These are phyloP conservation scores for Heterodera carotae DNA, from an alignment of 1,140 invertebrate genomes.

Conservation along the genomic window DNA sequence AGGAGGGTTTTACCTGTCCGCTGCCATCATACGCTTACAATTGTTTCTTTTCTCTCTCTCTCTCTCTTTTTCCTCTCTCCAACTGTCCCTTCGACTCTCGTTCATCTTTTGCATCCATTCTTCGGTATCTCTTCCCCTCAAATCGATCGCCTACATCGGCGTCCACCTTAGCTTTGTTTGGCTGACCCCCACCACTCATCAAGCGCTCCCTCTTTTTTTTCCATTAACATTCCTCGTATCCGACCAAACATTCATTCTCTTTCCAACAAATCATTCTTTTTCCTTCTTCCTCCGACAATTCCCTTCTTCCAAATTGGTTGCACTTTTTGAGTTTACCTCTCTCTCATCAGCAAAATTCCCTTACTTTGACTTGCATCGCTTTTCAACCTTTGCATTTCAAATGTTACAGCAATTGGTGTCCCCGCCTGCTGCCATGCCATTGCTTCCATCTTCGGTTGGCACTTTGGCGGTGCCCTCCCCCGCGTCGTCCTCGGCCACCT, in stretches of 20 bases:
- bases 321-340: not conserved
- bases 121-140: not conserved
- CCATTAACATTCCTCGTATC: constrained; percentile 15
- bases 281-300: not conserved
- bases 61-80: not conserved
- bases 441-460: constrained; percentile 6
- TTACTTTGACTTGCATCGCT: too few relatives aligned
- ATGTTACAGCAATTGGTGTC: constrained; percentile 23
- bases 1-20: too few relatives aligned
- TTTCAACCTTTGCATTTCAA: too few relatives aligned
- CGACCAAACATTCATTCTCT: not conserved
- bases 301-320: not conserved
- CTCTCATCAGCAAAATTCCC: not conserved
- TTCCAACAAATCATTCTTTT: not conserved
- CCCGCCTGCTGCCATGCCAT: constrained; percentile 15
- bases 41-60: not conserved
- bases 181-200: constrained; percentile 6
- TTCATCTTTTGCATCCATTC: constrained; percentile 15
- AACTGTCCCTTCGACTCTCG: not conserved
- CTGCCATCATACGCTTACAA: too few relatives aligned
- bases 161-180: constrained; percentile 20
- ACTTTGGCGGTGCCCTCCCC: constrained; percentile 3
- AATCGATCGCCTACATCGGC: not conserved
- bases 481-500: constrained; percentile 1
- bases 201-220: not conserved